Percentiles rank a stretch among this genome's conserved stretches.
Evolutionary conservation across 2,797 vertebrate species (phyloP).

Genomic region (Accipiter badius): DNA sequence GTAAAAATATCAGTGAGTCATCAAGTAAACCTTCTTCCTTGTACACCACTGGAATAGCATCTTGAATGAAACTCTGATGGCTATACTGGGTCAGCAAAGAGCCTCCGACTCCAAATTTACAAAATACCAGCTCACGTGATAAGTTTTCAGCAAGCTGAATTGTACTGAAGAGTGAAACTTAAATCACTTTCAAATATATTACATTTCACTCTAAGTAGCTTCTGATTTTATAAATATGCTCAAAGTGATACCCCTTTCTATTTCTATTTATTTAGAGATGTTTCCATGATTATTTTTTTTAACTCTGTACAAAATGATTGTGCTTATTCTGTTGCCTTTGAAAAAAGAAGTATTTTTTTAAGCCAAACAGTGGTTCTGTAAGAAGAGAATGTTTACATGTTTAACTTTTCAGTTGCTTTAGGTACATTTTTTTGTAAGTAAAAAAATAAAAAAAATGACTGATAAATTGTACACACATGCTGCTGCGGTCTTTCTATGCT

Average conservation of each 20-base stretch:
- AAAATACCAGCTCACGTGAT: background rate
- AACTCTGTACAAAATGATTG: constrained; percentile 31
- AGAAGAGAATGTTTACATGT: constrained; percentile 44
- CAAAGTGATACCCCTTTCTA: background rate
- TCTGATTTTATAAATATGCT: background rate
- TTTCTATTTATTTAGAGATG: constrained; percentile 67
- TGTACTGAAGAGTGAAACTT: background rate
- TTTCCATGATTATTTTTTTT: constrained; percentile 43
- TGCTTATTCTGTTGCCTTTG: constrained; percentile 53
- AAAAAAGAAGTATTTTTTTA: constrained; percentile 62
- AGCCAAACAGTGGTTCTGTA: constrained; percentile 29
- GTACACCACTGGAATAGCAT: background rate
- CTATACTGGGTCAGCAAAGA: background rate
- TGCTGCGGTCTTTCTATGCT: background rate
- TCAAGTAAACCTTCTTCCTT: background rate
- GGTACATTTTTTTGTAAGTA: constrained; percentile 49
- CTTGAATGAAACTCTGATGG: background rate
- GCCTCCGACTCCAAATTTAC: background rate
- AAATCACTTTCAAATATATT: background rate
- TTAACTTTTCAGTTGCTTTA: constrained; percentile 9
- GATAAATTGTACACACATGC: background rate
- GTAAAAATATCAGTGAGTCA: rapidly evolving
- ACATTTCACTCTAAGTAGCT: background rate
- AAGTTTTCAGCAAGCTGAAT: background rate
- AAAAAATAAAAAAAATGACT: background rate